Conservation (phyloP, 2,113 vertebrate genomes). For the Corvus cornix region DNA sequence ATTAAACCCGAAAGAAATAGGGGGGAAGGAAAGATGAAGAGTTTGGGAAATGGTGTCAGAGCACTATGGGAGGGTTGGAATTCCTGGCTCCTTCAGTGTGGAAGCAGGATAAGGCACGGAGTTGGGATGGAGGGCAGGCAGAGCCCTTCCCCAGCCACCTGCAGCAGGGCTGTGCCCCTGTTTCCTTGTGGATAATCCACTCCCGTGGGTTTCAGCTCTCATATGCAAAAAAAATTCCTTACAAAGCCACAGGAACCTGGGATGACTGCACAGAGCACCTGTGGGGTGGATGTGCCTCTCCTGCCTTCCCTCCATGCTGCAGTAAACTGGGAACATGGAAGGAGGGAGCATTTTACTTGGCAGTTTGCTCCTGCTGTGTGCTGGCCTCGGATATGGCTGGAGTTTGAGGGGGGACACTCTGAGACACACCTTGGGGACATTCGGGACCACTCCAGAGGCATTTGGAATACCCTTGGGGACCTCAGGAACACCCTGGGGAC, state of each 20-base stretch:
- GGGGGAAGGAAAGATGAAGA: not conserved
- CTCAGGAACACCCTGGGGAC: not conserved
- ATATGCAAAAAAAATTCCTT: not conserved
- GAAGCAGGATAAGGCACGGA: not conserved
- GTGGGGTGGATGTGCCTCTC: not conserved
- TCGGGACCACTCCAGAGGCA: not conserved
- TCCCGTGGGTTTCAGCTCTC: not conserved
- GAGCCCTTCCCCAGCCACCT: not conserved
- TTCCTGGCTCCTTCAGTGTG: not conserved
- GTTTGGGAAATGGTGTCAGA: not conserved
- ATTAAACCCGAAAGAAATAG: not conserved
- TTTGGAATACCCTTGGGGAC: not conserved
- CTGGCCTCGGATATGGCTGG: rapidly evolving
- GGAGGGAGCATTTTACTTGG: not conserved
- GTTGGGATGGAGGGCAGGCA: not conserved
- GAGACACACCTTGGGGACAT: not conserved
- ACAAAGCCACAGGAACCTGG: not conserved
- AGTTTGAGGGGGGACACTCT: not conserved
- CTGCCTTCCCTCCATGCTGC: not conserved
- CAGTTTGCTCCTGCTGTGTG: not conserved
- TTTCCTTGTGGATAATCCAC: not conserved
- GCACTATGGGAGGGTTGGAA: rapidly evolving
- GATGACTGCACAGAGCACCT: not conserved
- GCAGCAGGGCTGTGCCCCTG: not conserved
- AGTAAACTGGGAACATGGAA: not conserved